Conservation (phyloP, 2,113 vertebrate species). For the Tenebrosternarchus preto region DNA sequence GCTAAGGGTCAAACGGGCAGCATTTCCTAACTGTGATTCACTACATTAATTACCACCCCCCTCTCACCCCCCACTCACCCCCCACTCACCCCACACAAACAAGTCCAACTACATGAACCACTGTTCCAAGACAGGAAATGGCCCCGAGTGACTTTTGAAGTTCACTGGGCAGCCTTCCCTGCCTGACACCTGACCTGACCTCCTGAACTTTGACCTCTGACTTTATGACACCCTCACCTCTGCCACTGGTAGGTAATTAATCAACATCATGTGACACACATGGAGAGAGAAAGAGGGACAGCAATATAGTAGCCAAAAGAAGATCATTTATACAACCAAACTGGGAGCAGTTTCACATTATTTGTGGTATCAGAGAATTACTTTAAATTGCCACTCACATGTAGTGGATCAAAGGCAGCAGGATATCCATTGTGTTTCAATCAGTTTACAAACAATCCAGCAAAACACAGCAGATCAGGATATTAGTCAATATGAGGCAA, state of each 20-base stretch:
- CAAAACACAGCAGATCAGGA: no score
- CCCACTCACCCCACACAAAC: conserved; percentile 42
- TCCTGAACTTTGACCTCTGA: conserved; percentile 58
- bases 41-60: conserved; percentile 50
- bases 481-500: no score
- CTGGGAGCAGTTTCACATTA: no score
- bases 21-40: conserved; percentile 52
- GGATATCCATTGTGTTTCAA: no score
- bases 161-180: conserved; percentile 60
- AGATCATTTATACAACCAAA: neutral
- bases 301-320: neutral
- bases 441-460: no score
- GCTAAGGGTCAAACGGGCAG: conserved; percentile 31
- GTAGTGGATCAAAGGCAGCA: no score
- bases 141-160: conserved; percentile 61
- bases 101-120: conserved; percentile 18
- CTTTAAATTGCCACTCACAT: conserved; percentile 19
- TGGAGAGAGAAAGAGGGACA: neutral
- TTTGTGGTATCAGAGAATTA: no score
- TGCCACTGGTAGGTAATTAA: conserved; percentile 63
- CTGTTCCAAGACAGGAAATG: conserved; percentile 43
- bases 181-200: conserved; percentile 41
- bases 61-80: conserved; percentile 18
- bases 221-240: conserved; percentile 56
- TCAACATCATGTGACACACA: conserved; percentile 55